phyloP scores from a whole-genome alignment of 2,888 invertebrate genomes.

The Andrena bucephala region DNA sequence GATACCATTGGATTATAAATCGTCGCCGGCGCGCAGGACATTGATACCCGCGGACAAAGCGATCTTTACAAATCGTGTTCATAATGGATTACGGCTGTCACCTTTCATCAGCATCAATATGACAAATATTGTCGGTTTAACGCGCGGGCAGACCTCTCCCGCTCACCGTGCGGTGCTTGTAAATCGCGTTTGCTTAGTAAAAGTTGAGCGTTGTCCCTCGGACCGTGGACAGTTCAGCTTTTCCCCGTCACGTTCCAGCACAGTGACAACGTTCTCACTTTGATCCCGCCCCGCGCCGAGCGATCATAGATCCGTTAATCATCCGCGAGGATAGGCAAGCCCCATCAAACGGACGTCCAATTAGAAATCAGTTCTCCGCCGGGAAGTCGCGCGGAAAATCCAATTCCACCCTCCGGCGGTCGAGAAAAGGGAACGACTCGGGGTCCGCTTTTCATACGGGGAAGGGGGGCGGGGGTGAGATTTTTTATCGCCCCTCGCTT shows the following conservation, averaged over 20 bases:
- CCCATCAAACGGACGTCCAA: constrained; percentile 3
- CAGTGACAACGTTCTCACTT: too few relatives aligned
- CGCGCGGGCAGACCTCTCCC: constrained; percentile 8
- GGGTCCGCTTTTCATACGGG: constrained; percentile 5
- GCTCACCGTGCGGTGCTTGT: constrained; percentile 1
- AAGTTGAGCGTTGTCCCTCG: not conserved
- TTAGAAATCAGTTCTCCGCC: constrained; percentile 32
- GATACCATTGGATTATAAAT: constrained; percentile 52
- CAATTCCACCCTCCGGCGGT: constrained; percentile 18
- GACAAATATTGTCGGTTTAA: constrained; percentile 49
- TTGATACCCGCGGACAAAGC: constrained; percentile 40
- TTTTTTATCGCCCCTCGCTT: constrained; percentile 45
- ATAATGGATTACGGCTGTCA: constrained; percentile 53
- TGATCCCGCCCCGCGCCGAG: not conserved
- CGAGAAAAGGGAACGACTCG: constrained; percentile 28
- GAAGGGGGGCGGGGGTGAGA: constrained; percentile 5
- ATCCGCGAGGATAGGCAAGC: not conserved
- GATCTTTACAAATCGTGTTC: constrained; percentile 54
- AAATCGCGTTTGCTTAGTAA: constrained; percentile 18
- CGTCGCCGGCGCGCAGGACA: constrained; percentile 26
- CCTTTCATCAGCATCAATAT: constrained; percentile 42
- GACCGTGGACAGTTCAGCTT: too few relatives aligned
- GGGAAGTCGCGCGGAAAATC: constrained; percentile 32
- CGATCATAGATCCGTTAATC: not conserved
- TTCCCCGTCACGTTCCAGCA: too few relatives aligned